Percentiles rank a stretch among this genome's conserved stretches.
These are phyloP conservation scores for Ceratotherium simum DNA, from an alignment of 2,113 vertebrate genomes.

Conservation along the genomic window DNA sequence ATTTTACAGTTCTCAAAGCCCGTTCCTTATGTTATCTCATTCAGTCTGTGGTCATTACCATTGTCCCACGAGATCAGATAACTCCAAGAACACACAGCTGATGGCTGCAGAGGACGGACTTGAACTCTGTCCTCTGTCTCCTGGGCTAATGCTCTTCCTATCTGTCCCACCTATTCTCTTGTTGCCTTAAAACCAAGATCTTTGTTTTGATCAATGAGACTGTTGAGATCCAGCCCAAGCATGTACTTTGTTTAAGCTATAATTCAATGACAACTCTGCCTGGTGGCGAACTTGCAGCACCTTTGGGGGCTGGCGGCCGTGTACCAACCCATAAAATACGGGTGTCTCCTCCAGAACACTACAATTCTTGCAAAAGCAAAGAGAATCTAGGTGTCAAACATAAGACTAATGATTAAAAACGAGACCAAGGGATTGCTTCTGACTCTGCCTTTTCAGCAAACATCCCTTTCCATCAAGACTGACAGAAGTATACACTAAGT, in stretches of 20 bases:
- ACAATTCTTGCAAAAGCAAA: neutral
- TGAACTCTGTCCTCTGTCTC: neutral
- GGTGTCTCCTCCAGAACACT: neutral
- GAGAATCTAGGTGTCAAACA: neutral
- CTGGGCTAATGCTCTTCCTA: neutral
- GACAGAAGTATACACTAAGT: neutral
- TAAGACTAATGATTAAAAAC: slow-evolving; percentile 20
- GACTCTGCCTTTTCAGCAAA: neutral
- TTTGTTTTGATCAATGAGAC: neutral
- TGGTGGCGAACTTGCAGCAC: neutral
- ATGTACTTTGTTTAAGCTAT: neutral
- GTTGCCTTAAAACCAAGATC: neutral
- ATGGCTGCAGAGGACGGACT: neutral
- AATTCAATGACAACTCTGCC: neutral
- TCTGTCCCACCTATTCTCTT: neutral
- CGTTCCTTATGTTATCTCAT: neutral
- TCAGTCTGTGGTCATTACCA: neutral
- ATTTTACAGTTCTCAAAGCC: neutral
- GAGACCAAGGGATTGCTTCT: neutral
- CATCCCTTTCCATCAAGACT: neutral
- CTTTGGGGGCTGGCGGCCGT: neutral
- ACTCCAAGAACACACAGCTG: neutral
- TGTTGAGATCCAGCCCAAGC: neutral
- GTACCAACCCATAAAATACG: neutral
- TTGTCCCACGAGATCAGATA: neutral